phyloP scores from a whole-genome alignment of 2,888 invertebrate genomes.

The Boloria euphrosyne region DNA sequence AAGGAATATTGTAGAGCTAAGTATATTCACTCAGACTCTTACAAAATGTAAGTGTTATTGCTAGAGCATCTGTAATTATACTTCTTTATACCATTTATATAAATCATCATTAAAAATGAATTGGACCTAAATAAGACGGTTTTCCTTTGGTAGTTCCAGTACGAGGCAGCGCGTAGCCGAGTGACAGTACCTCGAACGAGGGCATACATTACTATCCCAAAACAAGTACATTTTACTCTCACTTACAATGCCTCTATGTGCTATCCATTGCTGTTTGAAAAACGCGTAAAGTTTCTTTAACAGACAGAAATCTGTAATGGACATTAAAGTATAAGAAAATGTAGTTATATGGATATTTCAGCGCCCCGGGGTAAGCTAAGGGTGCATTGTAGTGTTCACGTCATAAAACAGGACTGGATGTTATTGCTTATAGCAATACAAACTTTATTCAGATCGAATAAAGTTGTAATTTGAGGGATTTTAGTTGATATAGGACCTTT shows the following conservation, averaged over 20 bases:
- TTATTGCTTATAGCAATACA: slow-evolving; percentile 31
- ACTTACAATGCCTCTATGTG: neutral
- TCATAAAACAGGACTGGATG: slow-evolving; percentile 55
- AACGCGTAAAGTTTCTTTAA: neutral
- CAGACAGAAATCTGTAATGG: slow-evolving; percentile 48
- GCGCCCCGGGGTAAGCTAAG: slow-evolving; percentile 70
- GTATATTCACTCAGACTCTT: no score
- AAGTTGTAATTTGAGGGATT: slow-evolving; percentile 39
- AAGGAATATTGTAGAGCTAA: no score
- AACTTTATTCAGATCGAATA: slow-evolving; percentile 34
- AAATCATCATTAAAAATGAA: slow-evolving; percentile 38
- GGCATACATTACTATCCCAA: slow-evolving; percentile 53
- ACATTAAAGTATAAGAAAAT: slow-evolving; percentile 37
- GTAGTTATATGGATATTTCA: slow-evolving; percentile 44
- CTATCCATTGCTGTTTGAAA: slow-evolving; percentile 38
- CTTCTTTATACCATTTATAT: slow-evolving; percentile 20
- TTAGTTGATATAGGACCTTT: slow-evolving; percentile 53
- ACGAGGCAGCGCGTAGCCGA: slow-evolving; percentile 54
- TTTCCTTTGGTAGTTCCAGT: slow-evolving; percentile 47
- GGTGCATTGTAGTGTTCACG: slow-evolving; percentile 72
- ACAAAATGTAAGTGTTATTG: neutral
- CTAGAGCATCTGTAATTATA: slow-evolving; percentile 10
- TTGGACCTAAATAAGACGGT: slow-evolving; percentile 40
- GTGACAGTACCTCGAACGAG: slow-evolving; percentile 67
- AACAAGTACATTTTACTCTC: slow-evolving; percentile 12